Percentiles rank a stretch among this genome's conserved stretches.
Conservation (phyloP, 2,888 invertebrate genomes). For the Nomada fucata region DNA sequence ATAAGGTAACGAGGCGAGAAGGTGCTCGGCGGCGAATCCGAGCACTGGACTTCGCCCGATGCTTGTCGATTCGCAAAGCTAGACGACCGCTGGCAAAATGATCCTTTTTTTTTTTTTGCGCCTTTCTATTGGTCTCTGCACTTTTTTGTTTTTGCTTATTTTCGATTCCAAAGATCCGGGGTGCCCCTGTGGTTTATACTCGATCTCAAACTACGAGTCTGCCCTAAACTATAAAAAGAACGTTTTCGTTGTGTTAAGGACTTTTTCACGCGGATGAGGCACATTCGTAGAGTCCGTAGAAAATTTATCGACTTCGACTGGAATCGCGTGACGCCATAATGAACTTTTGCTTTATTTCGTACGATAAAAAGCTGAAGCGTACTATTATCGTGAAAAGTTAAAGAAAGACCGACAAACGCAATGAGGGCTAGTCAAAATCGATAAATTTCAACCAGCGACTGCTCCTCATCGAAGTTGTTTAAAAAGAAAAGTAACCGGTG, state of each 20-base stretch:
- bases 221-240: slow-evolving; percentile 78
- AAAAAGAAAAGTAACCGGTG: neutral
- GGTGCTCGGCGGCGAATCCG: slow-evolving; percentile 36
- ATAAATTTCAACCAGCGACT: slow-evolving; percentile 50
- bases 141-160: slow-evolving; percentile 22
- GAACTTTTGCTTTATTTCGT: too few species aligned
- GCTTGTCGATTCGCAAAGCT: slow-evolving; percentile 24
- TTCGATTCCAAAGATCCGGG: slow-evolving; percentile 59
- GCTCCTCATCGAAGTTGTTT: slow-evolving; percentile 44
- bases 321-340: neutral
- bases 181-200: slow-evolving; percentile 70
- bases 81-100: slow-evolving; percentile 11
- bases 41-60: slow-evolving; percentile 14
- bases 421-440: slow-evolving; percentile 48
- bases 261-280: slow-evolving; percentile 46
- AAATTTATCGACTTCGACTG: slow-evolving; percentile 54
- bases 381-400: too few species aligned
- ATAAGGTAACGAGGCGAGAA: slow-evolving; percentile 74
- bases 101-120: slow-evolving; percentile 54
- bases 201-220: slow-evolving; percentile 73
- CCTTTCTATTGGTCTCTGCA: slow-evolving; percentile 35
- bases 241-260: slow-evolving; percentile 57
- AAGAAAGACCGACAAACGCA: neutral
- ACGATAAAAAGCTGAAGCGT: too few species aligned
- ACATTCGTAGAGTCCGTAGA: slow-evolving; percentile 44